phyloP scores from a whole-genome alignment of 2,113 vertebrate genomes.

The Poecile atricapillus region DNA sequence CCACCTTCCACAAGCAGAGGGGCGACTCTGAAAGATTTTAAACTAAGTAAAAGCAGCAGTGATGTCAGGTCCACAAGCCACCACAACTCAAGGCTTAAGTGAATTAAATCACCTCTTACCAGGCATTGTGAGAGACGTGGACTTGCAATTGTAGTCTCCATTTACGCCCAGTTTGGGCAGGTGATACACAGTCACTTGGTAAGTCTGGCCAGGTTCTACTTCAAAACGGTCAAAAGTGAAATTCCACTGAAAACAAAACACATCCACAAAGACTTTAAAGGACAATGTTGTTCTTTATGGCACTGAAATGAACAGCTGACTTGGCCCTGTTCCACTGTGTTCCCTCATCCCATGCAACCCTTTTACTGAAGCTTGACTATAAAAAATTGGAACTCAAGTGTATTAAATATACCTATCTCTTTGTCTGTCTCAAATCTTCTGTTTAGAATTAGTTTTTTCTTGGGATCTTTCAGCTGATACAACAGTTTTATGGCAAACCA shows the following conservation, averaged over 20 bases:
- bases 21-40: background rate
- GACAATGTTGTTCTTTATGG: background rate
- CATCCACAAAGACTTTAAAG: background rate
- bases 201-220: conserved; percentile 73
- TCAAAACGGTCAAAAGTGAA: conserved; percentile 76
- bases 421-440: background rate
- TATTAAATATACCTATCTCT: background rate
- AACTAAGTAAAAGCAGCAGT: background rate
- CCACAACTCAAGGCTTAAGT: background rate
- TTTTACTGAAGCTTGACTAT: background rate
- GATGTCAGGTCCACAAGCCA: background rate
- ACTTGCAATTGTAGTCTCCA: conserved; percentile 71
- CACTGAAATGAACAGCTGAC: background rate
- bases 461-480: background rate
- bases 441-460: background rate
- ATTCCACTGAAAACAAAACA: conserved; percentile 70
- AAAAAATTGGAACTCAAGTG: background rate
- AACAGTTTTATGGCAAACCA: background rate
- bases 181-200: conserved; percentile 76
- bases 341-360: background rate
- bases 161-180: conserved; percentile 68
- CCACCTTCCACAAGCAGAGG: background rate
- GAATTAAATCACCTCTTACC: conserved; percentile 50
- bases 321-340: background rate
- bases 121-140: conserved; percentile 32